Evolutionary conservation across 2,113 vertebrate species (phyloP).

Genomic region (Ivindomyrus marchei): DNA sequence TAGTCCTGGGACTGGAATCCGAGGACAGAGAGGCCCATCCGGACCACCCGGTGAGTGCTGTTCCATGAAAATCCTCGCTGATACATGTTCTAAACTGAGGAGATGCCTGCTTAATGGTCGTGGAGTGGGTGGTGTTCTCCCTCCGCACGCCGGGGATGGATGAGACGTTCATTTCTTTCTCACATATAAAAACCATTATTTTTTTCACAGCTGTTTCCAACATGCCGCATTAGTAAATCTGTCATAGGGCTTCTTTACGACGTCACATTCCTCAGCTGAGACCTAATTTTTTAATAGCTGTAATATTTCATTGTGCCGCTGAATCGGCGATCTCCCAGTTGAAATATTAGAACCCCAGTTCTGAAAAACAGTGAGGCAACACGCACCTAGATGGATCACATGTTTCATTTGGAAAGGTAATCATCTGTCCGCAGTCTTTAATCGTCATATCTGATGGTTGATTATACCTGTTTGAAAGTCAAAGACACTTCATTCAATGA

Average conservation of each 20-base stretch:
- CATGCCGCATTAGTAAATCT: conserved; percentile 12
- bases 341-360: conserved; percentile 19
- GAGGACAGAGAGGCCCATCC: conserved; percentile 76
- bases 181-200: conserved; percentile 1
- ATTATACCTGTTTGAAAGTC: not conserved
- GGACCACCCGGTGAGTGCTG: conserved; percentile 78
- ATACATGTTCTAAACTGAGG: not conserved
- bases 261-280: conserved; percentile 1
- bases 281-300: not conserved
- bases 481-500: not conserved
- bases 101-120: not conserved
- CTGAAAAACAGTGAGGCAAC: not conserved
- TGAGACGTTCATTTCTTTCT: not conserved
- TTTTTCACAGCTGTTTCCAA: conserved; percentile 25
- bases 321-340: not conserved
- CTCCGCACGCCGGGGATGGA: no score
- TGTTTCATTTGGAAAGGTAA: conserved; percentile 35
- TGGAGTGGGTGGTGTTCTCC: not conserved
- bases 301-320: conserved; percentile 6
- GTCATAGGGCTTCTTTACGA: not conserved
- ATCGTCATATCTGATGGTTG: not conserved
- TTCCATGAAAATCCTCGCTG: not conserved
- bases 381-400: conserved; percentile 12
- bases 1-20: conserved; percentile 61
- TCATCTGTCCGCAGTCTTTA: conserved; percentile 32